Percentiles rank a stretch among this genome's conserved stretches.
These are phyloP conservation scores for Micronycteris hirsuta DNA, from an alignment of 2,113 vertebrate genomes.

Conservation along the genomic window DNA sequence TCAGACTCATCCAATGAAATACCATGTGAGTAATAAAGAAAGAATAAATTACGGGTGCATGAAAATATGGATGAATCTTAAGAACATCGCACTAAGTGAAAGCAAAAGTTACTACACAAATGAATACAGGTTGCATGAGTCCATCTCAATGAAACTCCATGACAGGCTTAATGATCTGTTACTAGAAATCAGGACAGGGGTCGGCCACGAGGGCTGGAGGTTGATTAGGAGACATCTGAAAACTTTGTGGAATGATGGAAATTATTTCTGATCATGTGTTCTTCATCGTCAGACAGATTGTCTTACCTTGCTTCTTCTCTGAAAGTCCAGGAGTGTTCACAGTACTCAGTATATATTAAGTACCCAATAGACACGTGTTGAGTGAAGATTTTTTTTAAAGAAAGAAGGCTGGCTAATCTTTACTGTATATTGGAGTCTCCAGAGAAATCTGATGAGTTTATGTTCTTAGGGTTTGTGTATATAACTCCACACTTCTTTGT, in stretches of 20 bases:
- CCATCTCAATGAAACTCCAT: background rate
- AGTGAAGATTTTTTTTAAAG: background rate
- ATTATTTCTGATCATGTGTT: background rate
- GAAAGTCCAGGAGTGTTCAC: background rate
- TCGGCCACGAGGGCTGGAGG: background rate
- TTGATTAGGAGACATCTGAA: background rate
- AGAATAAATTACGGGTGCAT: background rate
- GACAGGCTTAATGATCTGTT: background rate
- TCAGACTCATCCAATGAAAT: background rate
- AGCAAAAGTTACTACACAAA: background rate
- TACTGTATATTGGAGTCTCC: background rate
- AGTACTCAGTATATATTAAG: background rate
- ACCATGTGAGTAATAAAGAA: background rate
- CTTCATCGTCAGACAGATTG: background rate
- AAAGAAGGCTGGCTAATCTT: background rate
- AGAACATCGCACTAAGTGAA: background rate
- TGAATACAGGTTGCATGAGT: background rate
- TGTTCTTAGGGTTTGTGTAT: background rate
- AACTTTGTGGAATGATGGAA: background rate
- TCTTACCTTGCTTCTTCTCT: background rate
- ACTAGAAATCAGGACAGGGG: background rate
- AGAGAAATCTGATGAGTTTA: background rate
- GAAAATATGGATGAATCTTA: background rate
- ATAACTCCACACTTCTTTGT: background rate
- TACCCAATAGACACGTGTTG: background rate